A percentile compares a stretch with the other conserved stretches of the same genome.
phyloP scores from a whole-genome alignment of 2,113 vertebrate species.

The Ailuropoda melanoleuca region DNA sequence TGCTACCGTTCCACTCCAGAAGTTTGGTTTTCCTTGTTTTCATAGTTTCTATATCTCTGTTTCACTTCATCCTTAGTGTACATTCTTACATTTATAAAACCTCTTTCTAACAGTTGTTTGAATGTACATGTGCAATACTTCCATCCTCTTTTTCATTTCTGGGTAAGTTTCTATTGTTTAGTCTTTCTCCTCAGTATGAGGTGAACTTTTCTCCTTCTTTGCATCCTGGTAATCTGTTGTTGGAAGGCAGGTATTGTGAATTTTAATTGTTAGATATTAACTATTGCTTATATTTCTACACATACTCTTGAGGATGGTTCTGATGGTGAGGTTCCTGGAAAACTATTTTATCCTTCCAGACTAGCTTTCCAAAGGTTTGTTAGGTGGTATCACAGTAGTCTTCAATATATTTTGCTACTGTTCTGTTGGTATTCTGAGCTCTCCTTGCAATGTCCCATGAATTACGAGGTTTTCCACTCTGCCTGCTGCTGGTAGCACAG shows the following conservation, averaged over 20 bases:
- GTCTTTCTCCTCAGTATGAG: not conserved
- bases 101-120: not conserved
- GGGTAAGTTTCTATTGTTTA: not conserved
- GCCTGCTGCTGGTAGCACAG: not conserved
- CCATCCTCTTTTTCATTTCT: not conserved
- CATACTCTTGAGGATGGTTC: not conserved
- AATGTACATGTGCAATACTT: not conserved
- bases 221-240: not conserved
- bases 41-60: not conserved
- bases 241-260: not conserved
- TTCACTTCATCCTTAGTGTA: not conserved
- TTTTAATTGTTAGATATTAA: not conserved
- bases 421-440: not conserved
- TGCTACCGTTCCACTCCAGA: not conserved
- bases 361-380: not conserved
- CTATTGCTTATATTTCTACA: not conserved
- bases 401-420: not conserved
- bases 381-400: no score
- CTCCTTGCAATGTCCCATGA: not conserved
- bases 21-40: not conserved
- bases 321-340: not conserved
- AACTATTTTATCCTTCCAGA: not conserved
- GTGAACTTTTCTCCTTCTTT: not conserved
- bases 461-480: not conserved
- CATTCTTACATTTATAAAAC: not conserved